Base-by-base conservation (phyloP, 2,797 vertebrate genomes). In the Parauchenoglanis punctatus region DNA sequence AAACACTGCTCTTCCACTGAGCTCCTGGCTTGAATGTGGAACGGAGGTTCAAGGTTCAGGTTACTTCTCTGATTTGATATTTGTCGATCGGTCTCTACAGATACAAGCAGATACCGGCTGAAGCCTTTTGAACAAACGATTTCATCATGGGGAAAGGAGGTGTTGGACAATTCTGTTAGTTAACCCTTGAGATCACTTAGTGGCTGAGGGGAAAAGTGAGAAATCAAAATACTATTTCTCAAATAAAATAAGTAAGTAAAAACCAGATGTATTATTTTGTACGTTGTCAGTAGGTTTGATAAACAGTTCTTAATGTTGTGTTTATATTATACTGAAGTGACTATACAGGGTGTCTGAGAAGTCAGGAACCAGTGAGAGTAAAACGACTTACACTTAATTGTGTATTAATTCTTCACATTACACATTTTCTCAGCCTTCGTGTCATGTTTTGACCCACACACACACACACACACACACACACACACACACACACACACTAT, bases 51-150 rank as follows among this genome's bases (percentile, higher is more conserved):
- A 85, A 90, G 89, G 91, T 91, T 93, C 91, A 86, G 90, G 86
- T 95, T 95, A 94, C 94, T 88, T 90, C 83, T 87, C 90, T 93
- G 91, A 95, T 95, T 93, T 89, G 91, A 94, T 94, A 93, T 93
- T 90, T 89, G 94, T 94, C 93, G 92, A 94, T 93, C 25, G 1
- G 84, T 87, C 82, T 92, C 88, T 90, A 65, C 87, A 83, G 25
- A 76, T 67, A 75, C 23, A 2, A 56, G 70, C 72, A 56, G 20
- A 20, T 0, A 49, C 2, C 25, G 46, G 2, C 25, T 3, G 13
- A 40, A 44, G 20, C 28, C 28, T 35, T 80, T 40, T 61, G 20
- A 63, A n/a, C 35, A 1, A 28, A 63, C 1, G 31, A 23, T 40
- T 58, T 58, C 54, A 59, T 80, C 77, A 12, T 5, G 20, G 11